Evolutionary conservation across 2,797 vertebrate species (phyloP), one percentile per base, ranked within the genome.

Genomic region (Ataeniobius toweri): DNA sequence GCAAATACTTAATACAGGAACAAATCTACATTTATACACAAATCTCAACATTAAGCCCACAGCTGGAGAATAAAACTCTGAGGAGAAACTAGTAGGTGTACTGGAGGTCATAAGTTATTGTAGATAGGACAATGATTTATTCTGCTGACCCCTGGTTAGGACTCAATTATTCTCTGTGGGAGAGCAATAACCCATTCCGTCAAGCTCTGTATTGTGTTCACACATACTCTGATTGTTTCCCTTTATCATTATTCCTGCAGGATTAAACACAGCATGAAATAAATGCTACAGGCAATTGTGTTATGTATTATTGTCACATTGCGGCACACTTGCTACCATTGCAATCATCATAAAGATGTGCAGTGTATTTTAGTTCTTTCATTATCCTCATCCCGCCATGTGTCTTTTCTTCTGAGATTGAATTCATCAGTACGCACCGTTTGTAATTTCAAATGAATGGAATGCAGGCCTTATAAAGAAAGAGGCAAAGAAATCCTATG

Each of bases 251-350:
- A 92, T 94, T 95, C 92, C 91, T 91, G 91, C 87, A 93, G 92
- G 94, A 95, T 96, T 95, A 94, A 95, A 95, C 92, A 86, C 95
- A 94, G 93, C 94, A 93, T 94, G 94, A 94, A 92, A 91, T 94
- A 93, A 94, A 94, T 94, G 91, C 94, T 92, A 89, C 78, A 89
- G 93, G 93, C 92, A 88, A 85, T 93, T 91, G 90, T 91, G 89
- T 94, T 94, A 91, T 89, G 89, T 85, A 86, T 90, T 94, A 93
- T 90, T 93, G 93, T 95, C 92, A 93, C 89, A 93, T 89, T 89
- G 88, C 81, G 83, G 61, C 85, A 82, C 73, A 76, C 85, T 82
- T 83, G 73, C 86, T 90, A 85, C 83, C 89, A 82, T 86, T 80
- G 83, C 90, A 91, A 91, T 95, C 91, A 93, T 91, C 86, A 89